Percentiles rank a stretch among this genome's conserved stretches.
phyloP scores from a whole-genome alignment of 2,888 invertebrate species.

The Steinernema carpocapsae region DNA sequence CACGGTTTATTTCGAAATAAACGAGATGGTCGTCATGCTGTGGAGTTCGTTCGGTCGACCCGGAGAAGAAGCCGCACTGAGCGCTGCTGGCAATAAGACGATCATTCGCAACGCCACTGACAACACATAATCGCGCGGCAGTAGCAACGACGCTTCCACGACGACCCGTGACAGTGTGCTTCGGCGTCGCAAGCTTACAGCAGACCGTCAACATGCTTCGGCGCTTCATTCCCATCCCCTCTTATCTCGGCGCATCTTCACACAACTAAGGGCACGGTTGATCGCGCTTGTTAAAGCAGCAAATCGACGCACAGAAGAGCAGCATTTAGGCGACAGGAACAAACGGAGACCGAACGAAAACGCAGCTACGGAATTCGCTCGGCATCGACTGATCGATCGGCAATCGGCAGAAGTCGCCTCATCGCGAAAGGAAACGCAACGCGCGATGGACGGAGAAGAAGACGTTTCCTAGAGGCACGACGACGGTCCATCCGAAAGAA shows the following conservation, averaged over 20 bases:
- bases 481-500: too few relatives aligned
- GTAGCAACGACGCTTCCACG: constrained; percentile 1
- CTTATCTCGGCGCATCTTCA: background rate
- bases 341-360: too few relatives aligned
- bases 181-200: background rate
- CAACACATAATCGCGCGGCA: constrained; percentile 5
- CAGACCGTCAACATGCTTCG: background rate
- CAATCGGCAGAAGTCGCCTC: too few relatives aligned
- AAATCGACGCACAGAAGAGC: too few relatives aligned
- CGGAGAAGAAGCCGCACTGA: background rate
- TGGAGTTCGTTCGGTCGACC: background rate
- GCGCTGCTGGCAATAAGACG: constrained; percentile 16
- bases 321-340: too few relatives aligned
- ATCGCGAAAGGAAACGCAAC: too few relatives aligned
- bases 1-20: constrained; percentile 22
- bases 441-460: too few relatives aligned
- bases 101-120: constrained; percentile 9
- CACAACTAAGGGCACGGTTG: background rate
- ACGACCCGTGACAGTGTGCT: background rate
- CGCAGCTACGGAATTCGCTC: too few relatives aligned
- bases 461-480: too few relatives aligned
- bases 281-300: too few relatives aligned
- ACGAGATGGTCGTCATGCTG: background rate
- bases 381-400: too few relatives aligned
- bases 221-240: background rate